Conservation (phyloP, 2,113 vertebrate species). For the Grammomys dolichurus region DNA sequence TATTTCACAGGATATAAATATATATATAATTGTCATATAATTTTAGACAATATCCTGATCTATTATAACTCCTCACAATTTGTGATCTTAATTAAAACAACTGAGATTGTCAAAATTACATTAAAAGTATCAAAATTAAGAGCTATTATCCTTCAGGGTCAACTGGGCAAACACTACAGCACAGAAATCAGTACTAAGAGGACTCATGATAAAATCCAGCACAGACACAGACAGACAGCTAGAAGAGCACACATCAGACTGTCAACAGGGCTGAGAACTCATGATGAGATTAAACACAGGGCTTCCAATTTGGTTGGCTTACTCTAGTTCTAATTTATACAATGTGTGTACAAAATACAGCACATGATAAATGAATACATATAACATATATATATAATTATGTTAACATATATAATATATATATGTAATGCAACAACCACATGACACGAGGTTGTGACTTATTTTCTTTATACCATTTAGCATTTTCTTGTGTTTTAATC, state of each 20-base stretch:
- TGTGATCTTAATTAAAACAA: constrained; percentile 6
- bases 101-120: background rate
- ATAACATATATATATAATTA: too few species aligned
- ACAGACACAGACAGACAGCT: background rate
- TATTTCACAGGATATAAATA: too few species aligned
- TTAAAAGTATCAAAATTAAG: background rate
- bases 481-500: constrained; percentile 13
- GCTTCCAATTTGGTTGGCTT: background rate
- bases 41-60: background rate
- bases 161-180: background rate
- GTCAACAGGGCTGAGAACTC: background rate
- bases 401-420: too few species aligned
- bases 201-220: background rate
- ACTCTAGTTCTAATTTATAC: background rate
- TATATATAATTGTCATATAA: background rate
- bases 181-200: constrained; percentile 1
- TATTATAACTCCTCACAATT: background rate
- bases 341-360: background rate
- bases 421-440: background rate
- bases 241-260: background rate
- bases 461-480: constrained; percentile 2
- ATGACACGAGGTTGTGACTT: background rate
- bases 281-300: background rate
- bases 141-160: background rate
- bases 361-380: too few species aligned